Evolutionary conservation across 2,797 vertebrate genomes (phyloP).

Genomic region (Otolemur crassicaudatus): DNA sequence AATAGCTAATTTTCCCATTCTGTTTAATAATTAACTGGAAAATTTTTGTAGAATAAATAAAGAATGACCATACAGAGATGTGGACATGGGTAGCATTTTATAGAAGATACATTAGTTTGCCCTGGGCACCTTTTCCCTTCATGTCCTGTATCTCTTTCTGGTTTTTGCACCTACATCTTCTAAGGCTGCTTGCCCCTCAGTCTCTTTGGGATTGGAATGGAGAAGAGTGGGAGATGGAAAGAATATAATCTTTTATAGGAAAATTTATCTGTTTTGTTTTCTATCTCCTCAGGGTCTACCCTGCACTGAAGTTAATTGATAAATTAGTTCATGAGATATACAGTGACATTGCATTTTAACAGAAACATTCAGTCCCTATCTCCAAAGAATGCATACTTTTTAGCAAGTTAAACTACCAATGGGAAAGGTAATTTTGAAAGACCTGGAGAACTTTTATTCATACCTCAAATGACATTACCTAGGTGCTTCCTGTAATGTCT

Average conservation of each 20-base stretch:
- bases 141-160: neutral
- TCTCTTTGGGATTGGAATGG: neutral
- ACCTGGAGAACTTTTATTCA: neutral
- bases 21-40: neutral
- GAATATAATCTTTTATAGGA: neutral
- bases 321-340: neutral
- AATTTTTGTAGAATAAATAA: neutral
- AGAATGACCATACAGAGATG: neutral
- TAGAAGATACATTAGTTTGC: neutral
- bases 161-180: neutral
- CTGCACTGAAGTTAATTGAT: neutral
- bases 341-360: constrained; percentile 17
- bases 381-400: constrained; percentile 3
- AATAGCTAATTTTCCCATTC: neutral
- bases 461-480: neutral
- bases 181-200: neutral
- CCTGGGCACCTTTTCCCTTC: neutral
- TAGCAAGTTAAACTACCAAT: neutral
- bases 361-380: neutral
- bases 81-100: neutral
- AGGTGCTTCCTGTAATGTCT: neutral
- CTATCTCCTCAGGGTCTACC: neutral
- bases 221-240: neutral
- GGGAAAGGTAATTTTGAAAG: neutral
- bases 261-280: neutral